Evolutionary conservation across 2,797 vertebrate genomes (phyloP), one percentile per base, ranked within the genome.

Genomic region (Alauda arvensis): DNA sequence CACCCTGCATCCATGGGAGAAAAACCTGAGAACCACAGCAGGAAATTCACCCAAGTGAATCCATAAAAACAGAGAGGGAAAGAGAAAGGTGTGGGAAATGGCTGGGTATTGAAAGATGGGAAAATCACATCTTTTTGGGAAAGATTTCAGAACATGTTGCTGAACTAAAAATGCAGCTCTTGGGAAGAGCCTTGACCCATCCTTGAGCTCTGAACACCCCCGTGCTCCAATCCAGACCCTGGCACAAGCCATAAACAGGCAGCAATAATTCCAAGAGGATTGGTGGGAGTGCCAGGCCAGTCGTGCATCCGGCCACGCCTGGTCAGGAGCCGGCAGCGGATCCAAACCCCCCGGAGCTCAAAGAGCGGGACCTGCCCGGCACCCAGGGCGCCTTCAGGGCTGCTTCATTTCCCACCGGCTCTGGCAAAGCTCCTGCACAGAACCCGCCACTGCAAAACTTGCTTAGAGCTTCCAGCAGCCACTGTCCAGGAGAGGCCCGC

Each of bases 311-410:
- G 0, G 45, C 31, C 6, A 1, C 12, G 53, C 40, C 71, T 7
- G 1, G 15, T 0, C 59, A 43, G 25, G 67, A 51, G 31, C 53
- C 1, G 1, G 57, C 53, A 46, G 40, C 0, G 0, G 21, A 25
- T 70, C 45, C 9, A 4, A n/a, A 15, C 6, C 18, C 23, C 11
- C 29, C 11, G 1, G 43, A 13, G 28, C 57, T 33, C 46, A 8
- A 31, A 56, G 39, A 2, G 39, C 10, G 0, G 15, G 40, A n/a
- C 46, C 49, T 9, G 57, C 40, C 28, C 3, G 0, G 45, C 66
- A n/a, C 12, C 3, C 0, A 2, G 0, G 9, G 55, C 55, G 26
- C 71, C 26, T 33, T 4, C 4, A 0, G 61, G 65, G 48, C 53
- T 51, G 0, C 18, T 79, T 16, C 10, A 31, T 61, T 71, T 46